Evolutionary conservation across 1,140 invertebrate genomes (phyloP), one percentile per base, ranked within the genome.

Genomic region (Coelopa frigida): DNA sequence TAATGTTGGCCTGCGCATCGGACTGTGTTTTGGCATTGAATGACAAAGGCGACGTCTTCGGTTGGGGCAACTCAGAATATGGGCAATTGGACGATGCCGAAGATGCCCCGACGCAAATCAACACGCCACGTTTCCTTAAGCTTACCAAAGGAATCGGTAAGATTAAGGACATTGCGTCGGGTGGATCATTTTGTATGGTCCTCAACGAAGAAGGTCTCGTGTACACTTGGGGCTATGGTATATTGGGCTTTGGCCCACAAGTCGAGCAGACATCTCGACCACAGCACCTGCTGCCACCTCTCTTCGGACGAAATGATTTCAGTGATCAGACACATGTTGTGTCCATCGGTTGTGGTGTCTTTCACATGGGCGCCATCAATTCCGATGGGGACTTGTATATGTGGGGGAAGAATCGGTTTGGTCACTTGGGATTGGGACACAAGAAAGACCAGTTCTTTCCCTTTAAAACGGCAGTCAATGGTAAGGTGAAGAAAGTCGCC

Each of bases 61-160:
- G 93, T 0, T 98, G 94, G 94, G 94, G 95, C 17, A 98, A 95
- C 68, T 86, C 87, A 2, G 95, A 98, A 72, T 97, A 96, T 64
- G 80, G 80, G 3, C 94, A 98, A 68, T 71, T 98, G 24, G 72
- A 73, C 24, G 64, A 72, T 42, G 63, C 52, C 1, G 49, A 55
- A 0, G 52, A 61, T 29, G 58, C 61, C 1, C 58, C 74, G 27
- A 73, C 74, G 41, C 85, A 87, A 68, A 68, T 87, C 8, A 79
- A 84, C 61, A 75, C 77, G 33, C 84, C 93, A 0, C 78, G 75
- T 11, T 72, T 82, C 53, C 56, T 96, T 3, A 71, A 78, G 45
- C 61, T 79, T 10, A 76, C 76, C 1, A 66, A 73, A 42, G 68
- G 78, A 17, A 55, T 88, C 29, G 92, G 91, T 5, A 84, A 80